phyloP scores from a whole-genome alignment of 2,797 vertebrate genomes.

The Enteromius fasciolatus region DNA sequence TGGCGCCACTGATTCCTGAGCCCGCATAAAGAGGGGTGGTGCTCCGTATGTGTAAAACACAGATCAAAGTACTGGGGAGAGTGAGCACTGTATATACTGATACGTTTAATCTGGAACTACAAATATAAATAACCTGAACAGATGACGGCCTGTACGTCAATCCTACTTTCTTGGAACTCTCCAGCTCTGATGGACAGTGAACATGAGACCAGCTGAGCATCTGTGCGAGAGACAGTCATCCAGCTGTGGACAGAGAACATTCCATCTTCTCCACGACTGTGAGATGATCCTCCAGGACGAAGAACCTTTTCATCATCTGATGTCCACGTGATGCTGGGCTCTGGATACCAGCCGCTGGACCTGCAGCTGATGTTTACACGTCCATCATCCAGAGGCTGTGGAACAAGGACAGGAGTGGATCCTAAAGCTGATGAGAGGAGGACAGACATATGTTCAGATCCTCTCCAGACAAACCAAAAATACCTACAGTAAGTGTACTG shows the following conservation, averaged over 20 bases:
- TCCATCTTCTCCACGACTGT: neutral
- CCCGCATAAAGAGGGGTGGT: too few relatives aligned
- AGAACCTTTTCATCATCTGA: neutral
- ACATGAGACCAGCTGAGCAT: conserved; percentile 42
- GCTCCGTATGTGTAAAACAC: too few relatives aligned
- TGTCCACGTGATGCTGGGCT: conserved; percentile 63
- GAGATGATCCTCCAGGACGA: neutral
- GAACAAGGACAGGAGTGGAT: conserved; percentile 54
- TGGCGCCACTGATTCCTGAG: too few relatives aligned
- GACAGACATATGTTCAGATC: neutral
- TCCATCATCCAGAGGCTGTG: conserved; percentile 18
- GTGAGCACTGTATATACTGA: neutral
- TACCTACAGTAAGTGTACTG: neutral
- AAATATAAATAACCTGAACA: neutral
- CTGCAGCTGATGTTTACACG: conserved; percentile 68
- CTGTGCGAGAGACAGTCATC: conserved; percentile 46
- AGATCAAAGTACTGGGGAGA: too few relatives aligned
- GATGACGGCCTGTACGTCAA: neutral
- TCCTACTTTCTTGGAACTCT: neutral
- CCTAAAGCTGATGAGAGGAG: conserved; percentile 61
- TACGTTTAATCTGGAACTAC: neutral
- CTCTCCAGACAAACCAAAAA: neutral
- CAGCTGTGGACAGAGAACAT: conserved; percentile 66
- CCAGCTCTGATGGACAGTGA: neutral
- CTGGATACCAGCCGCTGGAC: conserved; percentile 72